Conservation (phyloP, 2,888 invertebrate species). For the Alloscopus bannaensis region DNA sequence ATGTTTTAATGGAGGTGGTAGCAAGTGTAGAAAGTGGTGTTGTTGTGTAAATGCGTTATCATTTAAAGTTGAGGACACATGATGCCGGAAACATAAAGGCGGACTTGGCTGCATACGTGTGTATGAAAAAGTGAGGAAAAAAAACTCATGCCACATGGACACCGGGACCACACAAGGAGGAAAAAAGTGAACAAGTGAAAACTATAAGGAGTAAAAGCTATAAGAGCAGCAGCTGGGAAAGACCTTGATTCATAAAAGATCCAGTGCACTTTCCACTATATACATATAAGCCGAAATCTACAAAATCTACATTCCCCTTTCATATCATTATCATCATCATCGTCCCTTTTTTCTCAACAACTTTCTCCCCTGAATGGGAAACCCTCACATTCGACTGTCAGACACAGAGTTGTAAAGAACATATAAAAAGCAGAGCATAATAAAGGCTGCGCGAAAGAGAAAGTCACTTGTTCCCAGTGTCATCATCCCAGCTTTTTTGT, state of each 20-base stretch:
- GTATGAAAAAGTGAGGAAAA: slow-evolving; percentile 15
- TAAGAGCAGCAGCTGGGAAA: slow-evolving; percentile 25
- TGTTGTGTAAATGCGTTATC: slow-evolving; percentile 18
- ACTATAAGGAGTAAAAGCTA: no score
- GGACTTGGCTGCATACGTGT: not conserved
- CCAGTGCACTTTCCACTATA: slow-evolving; percentile 9
- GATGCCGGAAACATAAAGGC: slow-evolving; percentile 9
- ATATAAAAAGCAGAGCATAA: no score
- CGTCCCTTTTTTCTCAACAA: slow-evolving; percentile 13
- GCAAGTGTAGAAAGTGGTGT: slow-evolving; percentile 21
- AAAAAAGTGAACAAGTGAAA: slow-evolving; percentile 4
- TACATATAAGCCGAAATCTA: not conserved
- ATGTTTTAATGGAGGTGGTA: slow-evolving; percentile 14
- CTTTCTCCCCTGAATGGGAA: slow-evolving; percentile 1
- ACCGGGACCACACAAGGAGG: not conserved
- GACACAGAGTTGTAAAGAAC: slow-evolving; percentile 27
- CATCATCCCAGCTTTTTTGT: no score
- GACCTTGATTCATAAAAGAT: slow-evolving; percentile 56
- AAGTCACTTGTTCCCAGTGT: slow-evolving; percentile 11
- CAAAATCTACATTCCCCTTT: slow-evolving; percentile 27
- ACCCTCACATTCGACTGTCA: slow-evolving; percentile 43
- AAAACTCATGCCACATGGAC: not conserved
- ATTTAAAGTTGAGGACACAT: slow-evolving; percentile 19
- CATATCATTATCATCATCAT: slow-evolving; percentile 29
- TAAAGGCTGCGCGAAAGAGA: not conserved